These are phyloP conservation scores for Porites cylindrica DNA, from an alignment of 92 coral and sea anemone genomes.

Conservation along the genomic window DNA sequence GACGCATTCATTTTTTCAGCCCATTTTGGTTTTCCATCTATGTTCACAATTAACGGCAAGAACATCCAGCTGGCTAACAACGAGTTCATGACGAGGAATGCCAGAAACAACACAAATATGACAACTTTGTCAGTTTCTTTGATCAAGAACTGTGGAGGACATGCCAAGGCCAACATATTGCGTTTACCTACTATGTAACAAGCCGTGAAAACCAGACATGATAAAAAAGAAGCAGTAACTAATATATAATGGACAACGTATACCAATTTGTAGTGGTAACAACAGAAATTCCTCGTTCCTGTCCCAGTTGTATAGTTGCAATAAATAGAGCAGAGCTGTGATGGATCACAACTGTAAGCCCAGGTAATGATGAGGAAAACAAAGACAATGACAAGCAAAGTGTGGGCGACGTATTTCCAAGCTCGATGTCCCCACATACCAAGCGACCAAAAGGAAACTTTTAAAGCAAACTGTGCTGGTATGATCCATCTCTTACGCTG, in stretches of 20 bases:
- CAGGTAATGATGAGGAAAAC: conserved; percentile 54
- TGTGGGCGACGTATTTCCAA: conserved; percentile 34
- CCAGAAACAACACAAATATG: conserved; percentile 25
- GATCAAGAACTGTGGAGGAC: conserved; percentile 58
- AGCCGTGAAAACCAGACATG: conserved; percentile 45
- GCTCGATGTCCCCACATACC: conserved; percentile 53
- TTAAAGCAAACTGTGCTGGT: conserved; percentile 1
- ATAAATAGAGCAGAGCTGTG: conserved; percentile 1
- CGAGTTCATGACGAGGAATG: conserved; percentile 20
- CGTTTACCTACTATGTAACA: conserved; percentile 35
- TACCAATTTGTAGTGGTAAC: neutral
- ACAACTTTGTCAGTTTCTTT: conserved; percentile 50
- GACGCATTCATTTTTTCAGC: neutral
- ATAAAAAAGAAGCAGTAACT: conserved; percentile 49
- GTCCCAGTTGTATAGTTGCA: conserved; percentile 47
- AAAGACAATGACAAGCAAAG: conserved; percentile 42
- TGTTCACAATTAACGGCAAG: too few relatives aligned
- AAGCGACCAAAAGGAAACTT: conserved; percentile 34
- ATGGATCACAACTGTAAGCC: neutral
- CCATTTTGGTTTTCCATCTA: too few relatives aligned
- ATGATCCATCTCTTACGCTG: neutral
- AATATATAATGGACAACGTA: too few relatives aligned
- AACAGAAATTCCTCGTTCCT: neutral
- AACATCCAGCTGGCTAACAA: neutral
- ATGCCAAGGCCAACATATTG: conserved; percentile 46